These are phyloP conservation scores for Vireo altiloquus DNA, from an alignment of 2,113 vertebrate genomes.

Conservation along the genomic window DNA sequence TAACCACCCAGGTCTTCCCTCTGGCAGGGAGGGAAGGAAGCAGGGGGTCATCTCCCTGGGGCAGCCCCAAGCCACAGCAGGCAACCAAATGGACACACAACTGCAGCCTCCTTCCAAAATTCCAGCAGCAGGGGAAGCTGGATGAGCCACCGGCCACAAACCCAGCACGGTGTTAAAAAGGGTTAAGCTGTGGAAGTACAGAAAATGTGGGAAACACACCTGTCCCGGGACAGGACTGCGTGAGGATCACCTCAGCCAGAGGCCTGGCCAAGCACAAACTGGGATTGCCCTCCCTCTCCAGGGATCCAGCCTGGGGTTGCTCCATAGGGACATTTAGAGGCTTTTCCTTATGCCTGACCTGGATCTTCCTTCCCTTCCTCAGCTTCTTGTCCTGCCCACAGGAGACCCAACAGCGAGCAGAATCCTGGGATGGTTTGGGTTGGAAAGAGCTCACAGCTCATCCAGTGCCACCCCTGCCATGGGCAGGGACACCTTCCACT, in stretches of 20 bases:
- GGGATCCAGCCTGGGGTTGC: neutral
- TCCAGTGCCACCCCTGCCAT: neutral
- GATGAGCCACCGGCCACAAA: neutral
- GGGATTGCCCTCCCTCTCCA: neutral
- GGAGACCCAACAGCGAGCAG: neutral
- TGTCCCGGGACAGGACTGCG: neutral
- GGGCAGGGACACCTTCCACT: neutral
- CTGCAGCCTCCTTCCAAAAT: neutral
- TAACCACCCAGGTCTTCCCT: fast-evolving
- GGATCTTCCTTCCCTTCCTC: neutral
- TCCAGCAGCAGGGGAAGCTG: neutral
- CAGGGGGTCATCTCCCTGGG: no score
- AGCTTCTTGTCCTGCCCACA: neutral
- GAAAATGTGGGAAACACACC: neutral
- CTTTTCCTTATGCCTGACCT: neutral
- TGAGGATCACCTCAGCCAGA: neutral
- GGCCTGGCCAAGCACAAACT: fast-evolving
- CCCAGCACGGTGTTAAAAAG: neutral
- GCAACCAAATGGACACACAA: neutral
- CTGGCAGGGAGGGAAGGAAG: neutral
- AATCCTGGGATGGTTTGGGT: neutral
- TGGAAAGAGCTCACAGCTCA: neutral
- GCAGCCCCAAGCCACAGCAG: neutral
- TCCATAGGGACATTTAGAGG: fast-evolving
- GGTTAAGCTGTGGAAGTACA: neutral